Percentiles rank a stretch among this genome's conserved stretches.
These are phyloP conservation scores for Orthosia gracilis DNA, from an alignment of 2,888 invertebrate species.

Conservation along the genomic window DNA sequence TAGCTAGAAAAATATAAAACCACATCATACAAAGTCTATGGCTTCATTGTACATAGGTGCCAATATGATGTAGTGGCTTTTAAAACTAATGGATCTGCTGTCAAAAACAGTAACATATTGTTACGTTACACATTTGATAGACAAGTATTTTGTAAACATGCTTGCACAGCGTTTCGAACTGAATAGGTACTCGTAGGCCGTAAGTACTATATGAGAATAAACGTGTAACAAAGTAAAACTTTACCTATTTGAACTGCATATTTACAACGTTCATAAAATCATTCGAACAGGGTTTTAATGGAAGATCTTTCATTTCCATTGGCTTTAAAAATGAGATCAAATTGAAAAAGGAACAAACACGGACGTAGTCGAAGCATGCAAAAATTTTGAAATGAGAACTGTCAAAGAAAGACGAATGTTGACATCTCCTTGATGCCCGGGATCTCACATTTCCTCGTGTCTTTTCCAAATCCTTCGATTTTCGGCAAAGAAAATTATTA, in stretches of 20 bases:
- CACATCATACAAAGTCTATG: not conserved
- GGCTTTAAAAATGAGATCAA: not conserved
- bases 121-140: not conserved
- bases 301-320: not conserved
- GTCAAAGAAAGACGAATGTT: conserved; percentile 37
- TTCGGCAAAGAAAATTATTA: not conserved
- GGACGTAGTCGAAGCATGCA: not conserved
- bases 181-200: too few relatives aligned
- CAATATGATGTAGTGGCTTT: not conserved
- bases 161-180: too few relatives aligned
- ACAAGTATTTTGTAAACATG: not conserved
- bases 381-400: conserved; percentile 34
- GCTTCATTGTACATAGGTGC: not conserved
- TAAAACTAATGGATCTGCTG: not conserved
- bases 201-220: too few relatives aligned
- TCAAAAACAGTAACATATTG: not conserved
- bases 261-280: not conserved
- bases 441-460: conserved; percentile 28
- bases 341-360: conserved; percentile 4
- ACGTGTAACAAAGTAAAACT: not conserved
- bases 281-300: not conserved
- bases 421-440: conserved; percentile 28
- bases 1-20: too few relatives aligned
- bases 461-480: conserved; percentile 22
- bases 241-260: not conserved